Evolutionary conservation across 2,888 invertebrate species (phyloP), one percentile per base, ranked within the genome.

Genomic region (Carabus problematicus): DNA sequence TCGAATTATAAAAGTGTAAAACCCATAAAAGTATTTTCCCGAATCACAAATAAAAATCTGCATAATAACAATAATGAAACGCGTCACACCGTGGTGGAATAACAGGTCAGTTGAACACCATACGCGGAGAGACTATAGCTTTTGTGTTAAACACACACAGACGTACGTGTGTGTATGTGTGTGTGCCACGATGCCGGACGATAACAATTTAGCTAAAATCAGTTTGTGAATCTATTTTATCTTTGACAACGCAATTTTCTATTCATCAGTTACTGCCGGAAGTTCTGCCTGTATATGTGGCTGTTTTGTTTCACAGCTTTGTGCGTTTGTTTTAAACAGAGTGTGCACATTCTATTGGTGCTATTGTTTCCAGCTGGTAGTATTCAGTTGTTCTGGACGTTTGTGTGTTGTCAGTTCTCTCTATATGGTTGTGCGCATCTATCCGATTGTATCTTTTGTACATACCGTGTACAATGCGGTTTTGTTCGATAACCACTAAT

Each of bases 171-270:
- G n/a, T n/a, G n/a, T n/a, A n/a, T n/a, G n/a, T n/a, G 3, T 6
- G 29, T 6, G 29, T 29, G 29, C 29, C 29, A 29, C 29, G 29
- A 29, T 12, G 12, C 59, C 67, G 67, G 60, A 67, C 67, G 60
- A 67, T 60, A 67, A 67, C 67, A 67, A 67, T 67, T 67, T 67
- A 49, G 60, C 60, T 60, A 67, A 67, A 67, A 67, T 67, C 67
- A 67, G 67, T 60, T 67, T 60, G 67, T 60, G 60, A 41, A 67
- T 67, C 67, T 67, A 67, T 67, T 67, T 67, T 67, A 67, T 67
- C 67, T 67, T 67, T 67, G 67, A 67, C 67, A 67, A 67, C 60
- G 67, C 67, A 67, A 67, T 67, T 67, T 67, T 67, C 67, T 67
- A 67, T 67, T 67, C 67, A 67, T 67, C 67, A 67, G 60, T 60